These are phyloP conservation scores for Microtus pennsylvanicus DNA, from an alignment of 2,113 vertebrate genomes.

Conservation along the genomic window DNA sequence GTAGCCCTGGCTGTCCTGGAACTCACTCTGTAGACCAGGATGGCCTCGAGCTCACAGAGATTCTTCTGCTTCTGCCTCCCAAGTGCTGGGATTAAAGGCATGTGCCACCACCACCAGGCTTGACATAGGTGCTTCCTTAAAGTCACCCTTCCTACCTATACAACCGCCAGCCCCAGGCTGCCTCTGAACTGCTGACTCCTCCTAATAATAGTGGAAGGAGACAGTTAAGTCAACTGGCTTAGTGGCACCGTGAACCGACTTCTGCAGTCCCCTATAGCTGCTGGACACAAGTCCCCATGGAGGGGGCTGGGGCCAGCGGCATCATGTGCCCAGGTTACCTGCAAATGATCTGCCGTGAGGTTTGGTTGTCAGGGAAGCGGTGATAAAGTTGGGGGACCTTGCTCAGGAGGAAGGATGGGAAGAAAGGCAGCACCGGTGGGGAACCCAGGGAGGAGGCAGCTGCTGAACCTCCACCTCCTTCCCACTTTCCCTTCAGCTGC, in stretches of 20 bases:
- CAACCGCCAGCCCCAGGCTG: not conserved
- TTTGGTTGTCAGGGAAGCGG: not conserved
- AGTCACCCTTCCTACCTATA: not conserved
- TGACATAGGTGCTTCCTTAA: not conserved
- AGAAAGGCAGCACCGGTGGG: not conserved
- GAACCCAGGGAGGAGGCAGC: not conserved
- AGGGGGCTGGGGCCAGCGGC: not conserved
- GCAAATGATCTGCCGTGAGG: not conserved
- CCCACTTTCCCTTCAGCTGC: not conserved
- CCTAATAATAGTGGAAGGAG: not conserved
- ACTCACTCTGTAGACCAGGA: too few relatives aligned
- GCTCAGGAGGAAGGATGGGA: not conserved
- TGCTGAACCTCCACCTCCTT: not conserved
- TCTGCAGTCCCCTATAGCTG: fast-evolving
- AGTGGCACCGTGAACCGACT: not conserved
- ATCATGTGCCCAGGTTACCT: not conserved
- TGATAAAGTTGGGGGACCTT: too few relatives aligned
- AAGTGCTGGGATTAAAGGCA: too few relatives aligned
- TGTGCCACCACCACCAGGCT: too few relatives aligned
- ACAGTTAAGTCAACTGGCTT: not conserved
- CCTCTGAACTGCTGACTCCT: fast-evolving
- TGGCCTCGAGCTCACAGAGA: too few relatives aligned
- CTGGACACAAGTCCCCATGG: fast-evolving
- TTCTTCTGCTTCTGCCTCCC: too few relatives aligned
- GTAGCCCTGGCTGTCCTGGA: too few relatives aligned